Evolutionary conservation across 2,888 invertebrate genomes (phyloP), one percentile per base, ranked within the genome.

Genomic region (Gerris lacustris): DNA sequence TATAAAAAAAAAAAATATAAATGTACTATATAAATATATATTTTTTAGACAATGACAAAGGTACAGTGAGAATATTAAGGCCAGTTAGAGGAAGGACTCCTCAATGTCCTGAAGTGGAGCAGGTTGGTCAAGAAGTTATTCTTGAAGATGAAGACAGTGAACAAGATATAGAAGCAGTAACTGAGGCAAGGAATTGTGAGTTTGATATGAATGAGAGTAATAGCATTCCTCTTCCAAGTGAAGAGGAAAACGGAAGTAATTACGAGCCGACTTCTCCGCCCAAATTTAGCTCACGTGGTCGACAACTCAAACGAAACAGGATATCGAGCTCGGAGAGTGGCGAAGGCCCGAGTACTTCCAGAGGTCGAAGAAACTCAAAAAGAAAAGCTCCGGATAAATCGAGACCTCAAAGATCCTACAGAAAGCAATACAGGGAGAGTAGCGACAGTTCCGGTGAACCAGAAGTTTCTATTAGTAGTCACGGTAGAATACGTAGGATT

Each of bases 401-500:
- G 45, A 62, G 70, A 68, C 45, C 18, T 11, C 66, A 44, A 44
- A 67, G 67, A 67, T 45, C 45, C 17, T 43, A 67, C 44, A 43
- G 67, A 44, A 11, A 67, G 44, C 67, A 70, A n/a, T 67, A 70
- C 44, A 67, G 64, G 44, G 70, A 70, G 6, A 67, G 66, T 7
- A 45, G 62, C 43, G 71, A 69, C 31, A 67, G 64, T 67, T 45
- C 44, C 62, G 63, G 62, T n/a, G 68, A 71, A 68, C 80, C 80
- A 17, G 80, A 80, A 63, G 80, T 85, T 67, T 86, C 85, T 76
- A 86, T 89, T 47, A 91, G 90, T 79, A 93, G 92, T 77, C 85
- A 94, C 69, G 94, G 95, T 5, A 85, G 94, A 64, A 86, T 94
- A 71, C 85, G 94, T 69, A 90, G 89, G 80, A 86, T 93, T 76